Evolutionary conservation across 2,797 vertebrate genomes (phyloP).

Genomic region (Acanthurus lineatus): DNA sequence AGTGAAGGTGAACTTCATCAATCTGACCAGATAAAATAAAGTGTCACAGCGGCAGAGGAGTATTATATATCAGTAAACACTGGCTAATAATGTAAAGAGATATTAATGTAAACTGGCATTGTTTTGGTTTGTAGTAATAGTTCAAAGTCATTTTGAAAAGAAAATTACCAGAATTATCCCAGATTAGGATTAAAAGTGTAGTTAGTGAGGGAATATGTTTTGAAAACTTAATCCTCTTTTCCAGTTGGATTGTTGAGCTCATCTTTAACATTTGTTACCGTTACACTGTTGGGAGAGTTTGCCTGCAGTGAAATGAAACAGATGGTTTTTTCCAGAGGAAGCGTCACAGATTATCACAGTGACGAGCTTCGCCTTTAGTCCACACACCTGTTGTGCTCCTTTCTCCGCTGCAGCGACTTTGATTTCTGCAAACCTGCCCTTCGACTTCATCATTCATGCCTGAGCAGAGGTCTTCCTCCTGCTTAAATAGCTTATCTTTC

Average conservation of each 20-base stretch:
- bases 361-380: conserved; percentile 32
- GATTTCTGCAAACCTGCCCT: background rate
- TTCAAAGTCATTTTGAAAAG: background rate
- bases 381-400: conserved; percentile 41
- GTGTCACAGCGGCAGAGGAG: too few species aligned
- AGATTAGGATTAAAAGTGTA: background rate
- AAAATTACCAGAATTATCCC: too few species aligned
- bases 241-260: background rate
- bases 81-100: too few species aligned
- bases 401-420: background rate
- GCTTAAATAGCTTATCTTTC: background rate
- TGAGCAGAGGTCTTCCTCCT: background rate
- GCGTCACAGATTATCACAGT: conserved; percentile 55
- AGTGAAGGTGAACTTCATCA: background rate
- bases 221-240: background rate
- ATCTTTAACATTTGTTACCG: background rate
- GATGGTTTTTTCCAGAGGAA: conserved; percentile 49
- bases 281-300: background rate
- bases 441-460: background rate
- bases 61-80: too few species aligned
- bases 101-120: background rate
- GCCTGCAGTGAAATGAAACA: conserved; percentile 53
- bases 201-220: background rate
- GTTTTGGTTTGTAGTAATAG: background rate
- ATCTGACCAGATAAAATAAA: background rate